Conservation (phyloP, 1,140 invertebrate genomes). For the Diprion similis region DNA sequence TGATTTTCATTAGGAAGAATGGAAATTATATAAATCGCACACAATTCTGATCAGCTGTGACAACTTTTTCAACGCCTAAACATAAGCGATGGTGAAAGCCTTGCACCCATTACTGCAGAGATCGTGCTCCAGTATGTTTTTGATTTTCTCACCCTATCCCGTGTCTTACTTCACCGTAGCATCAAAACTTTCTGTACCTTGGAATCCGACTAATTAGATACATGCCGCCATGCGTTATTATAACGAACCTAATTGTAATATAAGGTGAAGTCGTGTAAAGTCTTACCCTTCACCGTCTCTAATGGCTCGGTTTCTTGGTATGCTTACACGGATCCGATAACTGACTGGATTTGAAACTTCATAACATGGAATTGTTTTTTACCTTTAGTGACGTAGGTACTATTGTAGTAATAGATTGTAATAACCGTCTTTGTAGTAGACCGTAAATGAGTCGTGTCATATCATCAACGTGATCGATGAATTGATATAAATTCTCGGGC, state of each 20-base stretch:
- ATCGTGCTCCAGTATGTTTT: neutral
- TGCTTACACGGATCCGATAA: neutral
- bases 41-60: too few relatives aligned
- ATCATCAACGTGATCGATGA: too few relatives aligned
- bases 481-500: too few relatives aligned
- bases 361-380: too few relatives aligned
- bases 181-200: neutral
- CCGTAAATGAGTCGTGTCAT: too few relatives aligned
- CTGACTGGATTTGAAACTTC: neutral
- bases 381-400: too few relatives aligned
- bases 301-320: neutral
- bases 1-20: too few relatives aligned
- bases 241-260: neutral
- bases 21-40: too few relatives aligned
- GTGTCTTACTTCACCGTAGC: neutral
- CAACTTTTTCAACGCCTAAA: neutral
- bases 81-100: too few relatives aligned
- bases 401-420: too few relatives aligned
- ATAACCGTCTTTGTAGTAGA: too few relatives aligned
- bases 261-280: neutral
- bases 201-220: neutral
- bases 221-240: neutral
- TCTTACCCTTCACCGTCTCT: neutral
- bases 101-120: neutral
- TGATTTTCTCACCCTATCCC: neutral